phyloP scores from a whole-genome alignment of 1,140 invertebrate species.

The Drosophila littoralis region DNA sequence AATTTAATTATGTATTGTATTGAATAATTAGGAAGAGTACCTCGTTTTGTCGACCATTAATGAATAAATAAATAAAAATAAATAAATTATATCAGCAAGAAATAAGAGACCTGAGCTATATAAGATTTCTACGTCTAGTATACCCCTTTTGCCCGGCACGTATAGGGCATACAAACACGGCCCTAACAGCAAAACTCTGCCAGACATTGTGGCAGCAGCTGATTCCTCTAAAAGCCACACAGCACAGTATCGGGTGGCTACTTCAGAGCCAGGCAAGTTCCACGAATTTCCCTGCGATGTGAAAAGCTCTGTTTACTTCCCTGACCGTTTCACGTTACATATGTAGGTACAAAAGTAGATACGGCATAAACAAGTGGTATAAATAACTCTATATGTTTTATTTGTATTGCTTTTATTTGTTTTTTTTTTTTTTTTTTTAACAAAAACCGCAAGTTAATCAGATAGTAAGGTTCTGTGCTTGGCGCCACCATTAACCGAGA shows the following conservation, averaged over 20 bases:
- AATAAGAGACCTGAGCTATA: neutral
- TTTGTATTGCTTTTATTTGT: neutral
- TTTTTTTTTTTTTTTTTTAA: constrained; percentile 2
- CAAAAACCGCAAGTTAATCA: constrained; percentile 30
- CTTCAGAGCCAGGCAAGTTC: constrained; percentile 1
- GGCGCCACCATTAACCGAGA: neutral
- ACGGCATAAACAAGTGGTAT: neutral
- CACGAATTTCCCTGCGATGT: neutral
- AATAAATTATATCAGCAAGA: neutral
- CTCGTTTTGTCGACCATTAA: no score
- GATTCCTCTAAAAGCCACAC: constrained; percentile 3
- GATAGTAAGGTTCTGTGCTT: constrained; percentile 6
- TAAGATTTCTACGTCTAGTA: neutral
- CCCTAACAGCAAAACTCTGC: constrained; percentile 14
- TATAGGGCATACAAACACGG: neutral
- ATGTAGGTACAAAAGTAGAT: neutral
- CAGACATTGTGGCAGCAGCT: constrained; percentile 25
- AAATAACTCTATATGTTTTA: constrained; percentile 10
- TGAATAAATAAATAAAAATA: no score
- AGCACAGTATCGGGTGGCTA: constrained; percentile 7
- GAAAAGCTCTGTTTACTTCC: constrained; percentile 14
- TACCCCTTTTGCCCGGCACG: neutral
- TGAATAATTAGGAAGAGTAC: no score
- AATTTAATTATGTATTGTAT: no score
- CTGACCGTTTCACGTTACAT: constrained; percentile 2